Evolutionary conservation across 2,888 invertebrate genomes (phyloP), one percentile per base, ranked within the genome.

Genomic region (Lithophane ornitopus): DNA sequence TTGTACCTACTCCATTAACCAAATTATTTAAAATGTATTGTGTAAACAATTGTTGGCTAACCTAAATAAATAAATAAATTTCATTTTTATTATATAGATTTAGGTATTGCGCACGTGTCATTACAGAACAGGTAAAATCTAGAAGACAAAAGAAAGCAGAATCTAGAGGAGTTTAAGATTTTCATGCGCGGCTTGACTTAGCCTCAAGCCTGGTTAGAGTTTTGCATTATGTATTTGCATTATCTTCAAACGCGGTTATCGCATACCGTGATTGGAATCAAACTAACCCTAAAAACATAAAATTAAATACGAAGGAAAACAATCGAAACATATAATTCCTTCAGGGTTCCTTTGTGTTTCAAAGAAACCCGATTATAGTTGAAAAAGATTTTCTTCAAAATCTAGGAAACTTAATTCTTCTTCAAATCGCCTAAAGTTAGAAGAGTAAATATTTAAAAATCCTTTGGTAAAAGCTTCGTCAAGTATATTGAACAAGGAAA

Each of bases 401-500:
- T 44, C 59, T 73, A 56, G 39, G n/a, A 75, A 74, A 71, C 28
- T 34, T n/a, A 54, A 61, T 44, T 54, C 34, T 26, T 70, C 34
- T 59, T 58, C 14, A 61, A 79, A 65, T 59, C 44, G 8, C 22
- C 19, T 44, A 1, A 72, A 68, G 52, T 34, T 66, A 56, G 28
- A n/a, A 61, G 3, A 61, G n/a, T 68, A 73, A 61, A 80, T 52
- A 46, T 56, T 19, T 28, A 59, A 65, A 78, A 74, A 19, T 14
- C 19, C 39, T 39, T 28, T 65, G n/a, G 58, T 61, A 75, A 75
- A 77, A 67, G 62, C 69, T 56, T 70, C 19, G 79, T 70, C 12
- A 71, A 78, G 61, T 41, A 75, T 68, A 79, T 71, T 69, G 6
- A 62, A 69, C 11, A 71, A 78, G 82, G 82, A 81, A 84, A 86